Conservation (phyloP, 1,140 invertebrate genomes). For the Theocolax elegans region DNA sequence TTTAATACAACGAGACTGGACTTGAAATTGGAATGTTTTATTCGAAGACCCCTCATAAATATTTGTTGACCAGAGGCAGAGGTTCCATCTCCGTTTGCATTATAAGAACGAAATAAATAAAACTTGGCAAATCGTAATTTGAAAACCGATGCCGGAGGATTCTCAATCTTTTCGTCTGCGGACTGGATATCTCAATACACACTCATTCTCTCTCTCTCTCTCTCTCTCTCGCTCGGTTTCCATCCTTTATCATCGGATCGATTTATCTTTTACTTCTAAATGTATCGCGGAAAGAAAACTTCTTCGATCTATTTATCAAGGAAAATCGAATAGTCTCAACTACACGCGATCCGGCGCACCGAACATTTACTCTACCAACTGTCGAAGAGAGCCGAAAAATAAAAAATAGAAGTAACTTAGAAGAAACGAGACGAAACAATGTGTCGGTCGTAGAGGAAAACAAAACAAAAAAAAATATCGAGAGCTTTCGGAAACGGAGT, state of each 20-base stretch:
- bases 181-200: too few relatives aligned
- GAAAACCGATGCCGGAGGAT: too few relatives aligned
- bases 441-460: not conserved
- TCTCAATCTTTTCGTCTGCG: slow-evolving; percentile 15
- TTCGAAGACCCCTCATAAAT: too few relatives aligned
- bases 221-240: not conserved
- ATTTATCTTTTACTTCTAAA: slow-evolving; percentile 50
- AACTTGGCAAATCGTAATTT: too few relatives aligned
- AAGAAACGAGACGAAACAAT: not conserved
- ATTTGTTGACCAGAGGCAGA: too few relatives aligned
- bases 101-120: too few relatives aligned
- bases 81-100: too few relatives aligned
- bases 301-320: slow-evolving; percentile 50
- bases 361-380: too few relatives aligned
- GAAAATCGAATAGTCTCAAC: slow-evolving; percentile 3
- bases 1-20: too few relatives aligned
- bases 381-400: not conserved
- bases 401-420: not conserved
- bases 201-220: too few relatives aligned
- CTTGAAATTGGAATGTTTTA: too few relatives aligned
- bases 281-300: slow-evolving; percentile 40
- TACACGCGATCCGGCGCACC: not conserved
- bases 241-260: slow-evolving; percentile 33
- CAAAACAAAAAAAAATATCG: not conserved
- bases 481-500: slow-evolving; percentile 7